These are phyloP conservation scores for Onthophagus taurus DNA, from an alignment of 1,140 invertebrate species.

Conservation along the genomic window DNA sequence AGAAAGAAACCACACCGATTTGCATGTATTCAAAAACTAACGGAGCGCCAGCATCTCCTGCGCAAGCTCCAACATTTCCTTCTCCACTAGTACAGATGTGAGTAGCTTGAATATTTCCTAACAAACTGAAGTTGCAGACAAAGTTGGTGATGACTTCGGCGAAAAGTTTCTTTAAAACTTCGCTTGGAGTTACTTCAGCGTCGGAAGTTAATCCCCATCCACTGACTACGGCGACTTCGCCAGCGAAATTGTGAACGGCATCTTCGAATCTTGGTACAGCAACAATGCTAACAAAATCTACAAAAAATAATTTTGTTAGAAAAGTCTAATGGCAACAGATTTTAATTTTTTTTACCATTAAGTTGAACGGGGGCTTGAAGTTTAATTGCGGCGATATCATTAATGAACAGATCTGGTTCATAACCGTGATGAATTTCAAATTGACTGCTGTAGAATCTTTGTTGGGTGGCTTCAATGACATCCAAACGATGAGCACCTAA, in stretches of 20 bases:
- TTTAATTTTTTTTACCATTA: not conserved
- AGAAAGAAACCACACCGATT: conserved; percentile 4
- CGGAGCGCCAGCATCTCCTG: conserved; percentile 39
- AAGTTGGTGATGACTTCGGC: conserved; percentile 19
- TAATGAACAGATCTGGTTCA: not conserved
- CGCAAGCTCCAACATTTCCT: conserved; percentile 29
- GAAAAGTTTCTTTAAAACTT: conserved; percentile 18
- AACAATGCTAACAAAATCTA: conserved; percentile 39
- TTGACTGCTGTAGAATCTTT: not conserved
- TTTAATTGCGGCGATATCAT: not conserved
- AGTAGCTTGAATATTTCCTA: conserved; percentile 26
- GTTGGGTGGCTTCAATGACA: not conserved
- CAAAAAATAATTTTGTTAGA: conserved; percentile 21
- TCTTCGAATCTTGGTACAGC: conserved; percentile 36
- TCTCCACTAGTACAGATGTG: conserved; percentile 38
- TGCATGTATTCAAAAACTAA: conserved; percentile 27
- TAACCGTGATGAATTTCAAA: not conserved
- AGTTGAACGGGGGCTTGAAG: not conserved
- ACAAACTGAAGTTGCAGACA: conserved; percentile 21
- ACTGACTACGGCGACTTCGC: conserved; percentile 35
- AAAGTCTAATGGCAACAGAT: not conserved
- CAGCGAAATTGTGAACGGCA: conserved; percentile 33
- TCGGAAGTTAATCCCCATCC: conserved; percentile 39
- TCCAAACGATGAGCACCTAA: not conserved
- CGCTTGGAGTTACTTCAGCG: conserved; percentile 28